Percentiles rank a stretch among this genome's conserved stretches.
These are phyloP conservation scores for Felis chaus DNA, from an alignment of 2,113 vertebrate species.

Conservation along the genomic window DNA sequence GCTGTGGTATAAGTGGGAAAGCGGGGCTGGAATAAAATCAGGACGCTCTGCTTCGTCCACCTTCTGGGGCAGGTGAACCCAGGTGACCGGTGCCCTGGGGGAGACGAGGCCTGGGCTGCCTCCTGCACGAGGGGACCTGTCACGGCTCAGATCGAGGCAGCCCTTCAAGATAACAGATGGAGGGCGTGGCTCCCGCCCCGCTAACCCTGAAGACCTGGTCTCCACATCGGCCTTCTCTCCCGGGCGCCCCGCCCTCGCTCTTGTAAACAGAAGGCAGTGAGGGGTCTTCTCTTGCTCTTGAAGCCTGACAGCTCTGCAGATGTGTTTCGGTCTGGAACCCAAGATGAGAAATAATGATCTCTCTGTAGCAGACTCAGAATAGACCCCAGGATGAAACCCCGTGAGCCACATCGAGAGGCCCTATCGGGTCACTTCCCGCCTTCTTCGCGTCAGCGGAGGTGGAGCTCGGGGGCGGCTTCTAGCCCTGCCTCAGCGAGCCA, in stretches of 20 bases:
- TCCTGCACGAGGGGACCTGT: not conserved
- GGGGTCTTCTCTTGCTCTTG: conserved; percentile 59
- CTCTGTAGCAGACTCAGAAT: conserved; percentile 47
- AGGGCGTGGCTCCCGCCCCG: not conserved
- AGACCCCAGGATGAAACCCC: conserved; percentile 53
- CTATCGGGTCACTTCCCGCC: conserved; percentile 48
- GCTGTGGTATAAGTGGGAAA: not conserved
- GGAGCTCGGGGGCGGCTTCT: conserved; percentile 23
- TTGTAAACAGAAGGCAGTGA: conserved; percentile 53
- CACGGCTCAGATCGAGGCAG: not conserved
- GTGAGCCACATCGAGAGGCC: accelerated
- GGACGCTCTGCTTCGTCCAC: not conserved
- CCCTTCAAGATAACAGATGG: not conserved
- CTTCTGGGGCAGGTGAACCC: not conserved
- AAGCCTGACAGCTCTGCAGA: conserved; percentile 41
- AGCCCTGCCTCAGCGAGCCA: conserved; percentile 48
- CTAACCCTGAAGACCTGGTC: too few species aligned
- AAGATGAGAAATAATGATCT: conserved; percentile 44
- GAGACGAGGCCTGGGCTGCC: not conserved
- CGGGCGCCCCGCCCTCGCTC: accelerated
- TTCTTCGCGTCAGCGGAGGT: conserved; percentile 56
- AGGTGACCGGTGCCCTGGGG: not conserved
- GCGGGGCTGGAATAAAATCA: not conserved
- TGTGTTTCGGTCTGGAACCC: conserved; percentile 47
- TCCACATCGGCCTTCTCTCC: not conserved